Percentiles rank a stretch among this genome's conserved stretches.
phyloP scores from a whole-genome alignment of 2,113 vertebrate genomes.

The Galemys pyrenaicus region DNA sequence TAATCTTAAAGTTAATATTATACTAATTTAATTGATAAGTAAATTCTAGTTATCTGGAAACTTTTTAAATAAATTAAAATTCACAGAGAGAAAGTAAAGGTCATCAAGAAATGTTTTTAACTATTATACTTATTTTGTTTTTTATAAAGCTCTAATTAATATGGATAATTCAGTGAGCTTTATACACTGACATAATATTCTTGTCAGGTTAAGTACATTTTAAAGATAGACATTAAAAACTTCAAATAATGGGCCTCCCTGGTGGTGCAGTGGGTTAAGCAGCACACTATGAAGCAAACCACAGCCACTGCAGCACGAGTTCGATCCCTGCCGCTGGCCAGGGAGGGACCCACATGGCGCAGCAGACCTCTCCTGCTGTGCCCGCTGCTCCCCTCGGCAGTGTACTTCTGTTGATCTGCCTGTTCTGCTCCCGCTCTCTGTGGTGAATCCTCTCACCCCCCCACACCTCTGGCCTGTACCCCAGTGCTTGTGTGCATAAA shows the following conservation, averaged over 20 bases:
- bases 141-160: background rate
- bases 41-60: background rate
- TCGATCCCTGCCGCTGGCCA: too few species aligned
- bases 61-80: slow-evolving; percentile 28
- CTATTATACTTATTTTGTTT: background rate
- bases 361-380: too few species aligned
- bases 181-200: background rate
- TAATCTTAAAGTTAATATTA: background rate
- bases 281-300: too few species aligned
- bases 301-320: too few species aligned
- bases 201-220: background rate
- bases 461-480: too few species aligned
- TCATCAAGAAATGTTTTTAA: background rate
- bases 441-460: too few species aligned
- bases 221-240: background rate
- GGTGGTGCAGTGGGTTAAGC: too few species aligned
- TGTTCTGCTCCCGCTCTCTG: too few species aligned
- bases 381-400: too few species aligned
- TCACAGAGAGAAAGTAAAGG: background rate
- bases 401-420: too few species aligned
- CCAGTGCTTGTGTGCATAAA: too few species aligned
- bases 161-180: background rate
- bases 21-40: background rate
- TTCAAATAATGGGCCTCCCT: background rate
- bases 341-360: too few species aligned